Conservation (phyloP, 2,797 vertebrate species). For the Ceryle rudis region DNA sequence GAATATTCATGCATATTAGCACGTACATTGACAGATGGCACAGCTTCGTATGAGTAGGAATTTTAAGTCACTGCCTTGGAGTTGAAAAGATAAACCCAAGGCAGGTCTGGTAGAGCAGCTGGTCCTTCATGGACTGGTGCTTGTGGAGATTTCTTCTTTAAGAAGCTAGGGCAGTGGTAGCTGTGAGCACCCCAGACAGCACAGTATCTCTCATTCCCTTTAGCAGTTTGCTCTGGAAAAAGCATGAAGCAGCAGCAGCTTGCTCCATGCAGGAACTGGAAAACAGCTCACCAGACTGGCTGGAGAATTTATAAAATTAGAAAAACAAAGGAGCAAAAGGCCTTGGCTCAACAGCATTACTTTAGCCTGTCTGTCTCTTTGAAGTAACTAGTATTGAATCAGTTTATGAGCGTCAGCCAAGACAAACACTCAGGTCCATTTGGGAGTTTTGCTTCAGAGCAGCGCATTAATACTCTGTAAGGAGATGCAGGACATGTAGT, state of each 20-base stretch:
- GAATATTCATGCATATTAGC: neutral
- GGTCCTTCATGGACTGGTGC: neutral
- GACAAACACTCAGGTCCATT: conserved; percentile 15
- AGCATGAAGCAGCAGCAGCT: neutral
- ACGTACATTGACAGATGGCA: neutral
- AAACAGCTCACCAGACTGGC: neutral
- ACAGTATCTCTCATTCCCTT: neutral
- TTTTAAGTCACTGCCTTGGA: neutral
- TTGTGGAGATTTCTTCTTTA: neutral
- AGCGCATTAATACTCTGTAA: conserved; percentile 22
- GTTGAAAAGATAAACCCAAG: neutral
- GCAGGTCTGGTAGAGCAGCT: neutral
- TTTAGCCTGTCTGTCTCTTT: conserved; percentile 29
- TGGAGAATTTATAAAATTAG: conserved; percentile 39
- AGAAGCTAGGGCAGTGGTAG: neutral
- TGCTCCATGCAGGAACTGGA: neutral
- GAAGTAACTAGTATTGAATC: conserved; percentile 22
- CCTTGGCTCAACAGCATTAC: neutral
- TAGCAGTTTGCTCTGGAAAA: neutral
- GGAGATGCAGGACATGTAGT: conserved; percentile 1
- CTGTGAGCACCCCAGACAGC: neutral
- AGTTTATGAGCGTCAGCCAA: conserved; percentile 19
- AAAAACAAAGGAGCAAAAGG: conserved; percentile 50
- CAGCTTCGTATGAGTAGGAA: neutral
- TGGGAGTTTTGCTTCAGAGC: conserved; percentile 16